Percentiles rank a stretch among this genome's conserved stretches.
phyloP scores from a whole-genome alignment of 2,888 invertebrate species.

The Temnothorax unifasciatus region DNA sequence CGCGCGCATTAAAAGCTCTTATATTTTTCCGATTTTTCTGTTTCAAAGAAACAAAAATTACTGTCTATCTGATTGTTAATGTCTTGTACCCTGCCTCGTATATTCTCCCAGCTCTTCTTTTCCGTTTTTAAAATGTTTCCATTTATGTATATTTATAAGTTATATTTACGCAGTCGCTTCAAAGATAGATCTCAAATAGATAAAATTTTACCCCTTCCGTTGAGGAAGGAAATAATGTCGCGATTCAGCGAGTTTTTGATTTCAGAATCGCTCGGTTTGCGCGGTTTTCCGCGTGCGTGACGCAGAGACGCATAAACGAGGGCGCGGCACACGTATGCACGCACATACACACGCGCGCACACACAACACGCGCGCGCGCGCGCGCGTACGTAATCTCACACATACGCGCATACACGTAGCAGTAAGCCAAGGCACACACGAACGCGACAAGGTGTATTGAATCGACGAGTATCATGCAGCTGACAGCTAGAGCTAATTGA shows the following conservation, averaged over 20 bases:
- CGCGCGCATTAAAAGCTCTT: background rate
- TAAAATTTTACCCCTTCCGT: background rate
- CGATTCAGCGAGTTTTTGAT: background rate
- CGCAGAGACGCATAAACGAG: conserved; percentile 34
- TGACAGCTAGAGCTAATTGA: conserved; percentile 85
- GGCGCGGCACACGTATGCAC: conserved; percentile 18
- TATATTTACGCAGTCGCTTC: background rate
- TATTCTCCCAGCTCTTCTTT: background rate
- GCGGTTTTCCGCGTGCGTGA: conserved; percentile 42
- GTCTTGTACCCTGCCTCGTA: no score
- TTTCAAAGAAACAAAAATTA: background rate
- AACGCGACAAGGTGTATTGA: conserved; percentile 80
- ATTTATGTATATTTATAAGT: background rate
- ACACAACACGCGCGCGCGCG: background rate
- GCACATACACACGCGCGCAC: background rate
- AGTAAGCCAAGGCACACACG: conserved; percentile 63
- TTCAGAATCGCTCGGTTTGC: background rate
- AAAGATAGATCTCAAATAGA: background rate
- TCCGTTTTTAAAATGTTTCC: background rate
- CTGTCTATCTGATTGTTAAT: no score
- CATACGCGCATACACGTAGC: conserved; percentile 14
- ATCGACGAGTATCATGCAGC: conserved; percentile 85
- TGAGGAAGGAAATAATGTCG: conserved; percentile 34
- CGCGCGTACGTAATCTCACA: background rate
- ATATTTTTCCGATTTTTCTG: background rate